Evolutionary conservation across 2,797 vertebrate genomes (phyloP).

Genomic region (Periophthalmus magnuspinnatus): DNA sequence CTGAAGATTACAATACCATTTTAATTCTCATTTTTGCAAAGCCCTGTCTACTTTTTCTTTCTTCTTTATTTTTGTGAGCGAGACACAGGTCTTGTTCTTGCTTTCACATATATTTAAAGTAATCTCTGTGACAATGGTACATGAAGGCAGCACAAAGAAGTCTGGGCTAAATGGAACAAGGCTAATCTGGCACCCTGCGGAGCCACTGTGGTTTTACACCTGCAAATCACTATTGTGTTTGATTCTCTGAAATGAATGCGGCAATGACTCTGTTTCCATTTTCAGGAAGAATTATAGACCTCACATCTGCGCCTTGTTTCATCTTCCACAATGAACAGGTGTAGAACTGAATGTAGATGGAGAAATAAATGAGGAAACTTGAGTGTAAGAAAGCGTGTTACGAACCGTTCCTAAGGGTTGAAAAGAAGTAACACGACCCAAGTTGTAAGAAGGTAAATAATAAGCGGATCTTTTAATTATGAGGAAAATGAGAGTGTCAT

Average conservation of each 20-base stretch:
- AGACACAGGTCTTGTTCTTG: not conserved
- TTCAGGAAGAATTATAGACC: not conserved
- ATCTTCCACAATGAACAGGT: not conserved
- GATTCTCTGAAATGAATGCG: not conserved
- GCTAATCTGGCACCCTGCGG: not conserved
- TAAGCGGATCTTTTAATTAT: too few relatives aligned
- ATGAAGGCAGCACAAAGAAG: not conserved
- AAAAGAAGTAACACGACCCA: too few relatives aligned
- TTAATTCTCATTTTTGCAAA: too few relatives aligned
- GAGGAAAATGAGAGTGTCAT: too few relatives aligned
- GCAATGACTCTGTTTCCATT: constrained; percentile 14
- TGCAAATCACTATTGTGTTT: constrained; percentile 6
- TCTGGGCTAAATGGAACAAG: not conserved
- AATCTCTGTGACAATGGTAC: not conserved
- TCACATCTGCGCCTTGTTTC: not conserved
- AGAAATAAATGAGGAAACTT: not conserved
- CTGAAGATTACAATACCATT: too few relatives aligned
- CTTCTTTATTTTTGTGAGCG: not conserved
- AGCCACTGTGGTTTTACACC: constrained; percentile 6
- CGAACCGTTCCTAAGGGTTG: too few relatives aligned
- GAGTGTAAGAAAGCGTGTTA: too few relatives aligned
- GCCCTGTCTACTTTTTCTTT: too few relatives aligned
- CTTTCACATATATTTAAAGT: not conserved
- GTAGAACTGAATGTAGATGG: not conserved
- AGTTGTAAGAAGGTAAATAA: too few relatives aligned